A percentile compares a stretch with the other conserved stretches of the same genome.
These are phyloP conservation scores for Netelia inedita DNA, from an alignment of 2,888 invertebrate genomes.

Conservation along the genomic window DNA sequence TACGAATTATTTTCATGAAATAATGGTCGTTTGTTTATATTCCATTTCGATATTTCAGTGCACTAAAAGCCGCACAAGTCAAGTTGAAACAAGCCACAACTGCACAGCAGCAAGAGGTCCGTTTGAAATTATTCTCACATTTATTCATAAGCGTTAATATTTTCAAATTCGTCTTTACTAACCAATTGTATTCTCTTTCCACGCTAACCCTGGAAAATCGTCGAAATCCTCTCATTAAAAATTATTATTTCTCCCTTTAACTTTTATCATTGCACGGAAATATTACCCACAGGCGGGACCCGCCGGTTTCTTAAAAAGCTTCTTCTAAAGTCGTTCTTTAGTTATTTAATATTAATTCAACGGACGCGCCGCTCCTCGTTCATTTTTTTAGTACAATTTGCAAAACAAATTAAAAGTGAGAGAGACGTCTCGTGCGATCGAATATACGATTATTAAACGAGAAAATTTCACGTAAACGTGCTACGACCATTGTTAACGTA, in stretches of 20 bases:
- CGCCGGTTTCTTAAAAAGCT: conserved; percentile 97
- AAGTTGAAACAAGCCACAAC: conserved; percentile 90
- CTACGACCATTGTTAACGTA: conserved; percentile 87
- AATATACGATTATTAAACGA: conserved; percentile 55
- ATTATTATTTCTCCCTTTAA: neutral
- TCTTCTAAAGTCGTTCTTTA: conserved; percentile 90
- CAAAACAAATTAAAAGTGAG: conserved; percentile 35
- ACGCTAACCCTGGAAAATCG: conserved; percentile 73
- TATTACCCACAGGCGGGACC: conserved; percentile 91
- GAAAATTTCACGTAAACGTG: conserved; percentile 86
- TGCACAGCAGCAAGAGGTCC: conserved; percentile 93
- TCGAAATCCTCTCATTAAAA: conserved; percentile 46
- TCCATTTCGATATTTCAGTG: conserved; percentile 87
- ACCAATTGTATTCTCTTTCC: conserved; percentile 71
- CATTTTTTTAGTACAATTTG: conserved; percentile 83
- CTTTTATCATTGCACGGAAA: neutral
- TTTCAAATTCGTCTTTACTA: conserved; percentile 26
- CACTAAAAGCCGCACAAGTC: conserved; percentile 95
- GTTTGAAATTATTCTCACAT: conserved; percentile 68
- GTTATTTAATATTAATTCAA: conserved; percentile 72
- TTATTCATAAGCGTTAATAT: conserved; percentile 3
- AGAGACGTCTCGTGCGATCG: conserved; percentile 31
- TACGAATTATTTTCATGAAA: neutral
- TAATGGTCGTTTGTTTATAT: neutral
- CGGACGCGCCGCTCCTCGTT: conserved; percentile 81